Base-by-base conservation (phyloP, 2,113 vertebrate species). In the Hemiprocne comata region DNA sequence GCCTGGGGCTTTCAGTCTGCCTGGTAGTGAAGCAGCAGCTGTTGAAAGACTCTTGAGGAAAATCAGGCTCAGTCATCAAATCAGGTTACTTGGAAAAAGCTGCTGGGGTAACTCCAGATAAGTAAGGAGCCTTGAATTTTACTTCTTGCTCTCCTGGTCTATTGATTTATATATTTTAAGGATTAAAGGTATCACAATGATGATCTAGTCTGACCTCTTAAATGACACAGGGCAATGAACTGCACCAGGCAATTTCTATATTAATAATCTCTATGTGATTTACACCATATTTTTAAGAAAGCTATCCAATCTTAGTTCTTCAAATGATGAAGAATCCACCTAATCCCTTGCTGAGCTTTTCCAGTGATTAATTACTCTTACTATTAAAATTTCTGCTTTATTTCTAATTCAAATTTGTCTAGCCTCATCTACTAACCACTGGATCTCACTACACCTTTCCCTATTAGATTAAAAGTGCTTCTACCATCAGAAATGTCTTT, bases 341-440 rank as follows among this genome's bases (percentile, higher is more conserved):
- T 79, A 50, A 89, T 62, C 21, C 20, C 9, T 79, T 85, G 33
- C 21, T 87, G 46, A 82, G 14, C 33, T 87, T 46, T 93, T 40
- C 40, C 11, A 62, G 23, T 73, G 70, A 91, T 94, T 91, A 76
- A 85, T 87, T 82, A 55, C 16, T 79, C 38, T 70, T 31, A 66
- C 25, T 87, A 62, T 74, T 91, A 76, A 91, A 79, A 77, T 77
- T 73, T 90, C 70, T 54, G 33, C 36, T 87, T 73, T 76, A 82
- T 93, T 91, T 71, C 20, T 87, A 66, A 54, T 91, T 70, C 78
- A 65, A 54, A 85, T 96, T 85, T 95, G 51, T 83, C 94, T 66
- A 83, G 42, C 18, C 46, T 94, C 70, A 29, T 78, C 66, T 66
- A 50, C 81, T 44, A 69, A 75, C 21, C 25, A 29, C 33, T 87